Evolutionary conservation across 2,797 vertebrate genomes (phyloP).

Genomic region (Meriones psammophilus): DNA sequence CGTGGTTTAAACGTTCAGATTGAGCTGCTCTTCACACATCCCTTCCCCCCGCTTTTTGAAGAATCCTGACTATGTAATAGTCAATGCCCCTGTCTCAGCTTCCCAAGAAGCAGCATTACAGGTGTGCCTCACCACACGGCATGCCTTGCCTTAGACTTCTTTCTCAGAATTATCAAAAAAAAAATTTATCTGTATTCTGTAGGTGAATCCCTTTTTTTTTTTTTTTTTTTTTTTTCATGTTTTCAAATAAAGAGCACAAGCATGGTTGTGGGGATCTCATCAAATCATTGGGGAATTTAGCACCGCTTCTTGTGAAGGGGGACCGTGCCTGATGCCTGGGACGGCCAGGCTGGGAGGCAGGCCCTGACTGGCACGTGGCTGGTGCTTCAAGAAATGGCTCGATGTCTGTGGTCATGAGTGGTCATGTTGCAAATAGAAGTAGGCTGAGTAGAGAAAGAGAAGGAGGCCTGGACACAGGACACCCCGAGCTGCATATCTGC

Average conservation of each 20-base stretch:
- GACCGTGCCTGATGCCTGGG: fast-evolving
- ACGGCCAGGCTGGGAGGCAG: not conserved
- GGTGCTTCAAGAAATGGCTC: not conserved
- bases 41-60: not conserved
- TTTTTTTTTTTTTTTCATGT: not conserved
- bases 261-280: not conserved
- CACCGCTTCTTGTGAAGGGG: not conserved
- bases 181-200: not conserved
- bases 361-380: not conserved
- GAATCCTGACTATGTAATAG: not conserved
- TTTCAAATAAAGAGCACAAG: not conserved
- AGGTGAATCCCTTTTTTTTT: not conserved
- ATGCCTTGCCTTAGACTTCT: not conserved
- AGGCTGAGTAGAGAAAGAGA: not conserved
- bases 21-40: not conserved
- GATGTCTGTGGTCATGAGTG: not conserved
- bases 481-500: not conserved
- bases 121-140: too few relatives aligned
- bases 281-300: not conserved
- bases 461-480: not conserved
- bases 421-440: fast-evolving
- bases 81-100: not conserved
- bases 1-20: not conserved
- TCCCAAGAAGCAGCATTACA: not conserved
- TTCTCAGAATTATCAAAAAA: constrained; percentile 15